phyloP scores from a whole-genome alignment of 2,888 invertebrate species.

The Trichacis sp. region DNA sequence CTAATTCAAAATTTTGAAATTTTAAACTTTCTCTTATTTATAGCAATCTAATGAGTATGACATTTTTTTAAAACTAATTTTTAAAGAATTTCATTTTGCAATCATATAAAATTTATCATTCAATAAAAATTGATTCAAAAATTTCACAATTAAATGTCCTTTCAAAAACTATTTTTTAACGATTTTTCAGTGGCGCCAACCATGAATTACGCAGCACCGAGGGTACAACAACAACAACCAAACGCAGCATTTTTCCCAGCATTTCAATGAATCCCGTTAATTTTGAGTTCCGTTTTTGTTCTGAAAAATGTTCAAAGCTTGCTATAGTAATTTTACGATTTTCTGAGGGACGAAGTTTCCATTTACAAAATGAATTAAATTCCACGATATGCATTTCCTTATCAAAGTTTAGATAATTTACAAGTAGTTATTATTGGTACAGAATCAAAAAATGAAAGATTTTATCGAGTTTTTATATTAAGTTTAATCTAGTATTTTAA shows the following conservation, averaged over 20 bases:
- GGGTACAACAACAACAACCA: conserved; percentile 54
- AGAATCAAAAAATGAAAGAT: neutral
- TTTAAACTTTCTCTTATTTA: no score
- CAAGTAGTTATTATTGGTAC: neutral
- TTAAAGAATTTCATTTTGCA: no score
- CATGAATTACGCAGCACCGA: conserved; percentile 54
- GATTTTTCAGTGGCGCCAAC: conserved; percentile 48
- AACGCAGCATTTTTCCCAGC: conserved; percentile 64
- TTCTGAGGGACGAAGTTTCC: no score
- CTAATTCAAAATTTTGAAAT: no score
- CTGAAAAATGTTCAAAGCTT: conserved; percentile 17
- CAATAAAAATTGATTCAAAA: no score
- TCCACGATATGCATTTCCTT: neutral
- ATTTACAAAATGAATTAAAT: neutral
- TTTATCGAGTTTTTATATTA: neutral
- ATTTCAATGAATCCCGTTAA: conserved; percentile 57
- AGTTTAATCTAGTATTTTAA: neutral
- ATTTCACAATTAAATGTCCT: no score
- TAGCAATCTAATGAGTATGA: no score
- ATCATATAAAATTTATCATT: no score
- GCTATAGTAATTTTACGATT: conserved; percentile 16
- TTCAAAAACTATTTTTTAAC: conserved; percentile 4
- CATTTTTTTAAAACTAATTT: no score
- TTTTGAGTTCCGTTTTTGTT: neutral
- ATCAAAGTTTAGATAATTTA: neutral